phyloP scores from a whole-genome alignment of 2,113 vertebrate genomes.

The Bombycilla garrulus region DNA sequence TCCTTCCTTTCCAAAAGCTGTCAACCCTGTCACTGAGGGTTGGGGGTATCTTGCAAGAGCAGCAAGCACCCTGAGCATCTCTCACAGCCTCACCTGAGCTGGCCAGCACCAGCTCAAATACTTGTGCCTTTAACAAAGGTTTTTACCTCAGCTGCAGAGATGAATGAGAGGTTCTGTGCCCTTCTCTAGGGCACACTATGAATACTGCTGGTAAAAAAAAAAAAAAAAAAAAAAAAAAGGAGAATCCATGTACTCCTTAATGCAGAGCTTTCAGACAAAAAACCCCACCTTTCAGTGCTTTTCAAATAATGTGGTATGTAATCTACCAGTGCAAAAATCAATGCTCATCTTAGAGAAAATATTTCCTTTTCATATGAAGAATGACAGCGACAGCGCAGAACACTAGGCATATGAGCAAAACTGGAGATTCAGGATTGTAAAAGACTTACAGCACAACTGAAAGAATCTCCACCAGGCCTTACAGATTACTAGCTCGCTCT shows the following conservation, averaged over 20 bases:
- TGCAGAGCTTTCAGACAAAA: neutral
- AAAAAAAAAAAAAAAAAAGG: neutral
- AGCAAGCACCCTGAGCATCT: neutral
- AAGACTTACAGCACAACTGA: neutral
- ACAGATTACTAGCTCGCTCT: neutral
- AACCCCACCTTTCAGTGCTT: neutral
- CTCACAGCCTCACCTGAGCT: neutral
- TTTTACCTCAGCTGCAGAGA: neutral
- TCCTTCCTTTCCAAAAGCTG: neutral
- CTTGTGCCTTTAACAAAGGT: neutral
- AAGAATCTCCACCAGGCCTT: neutral
- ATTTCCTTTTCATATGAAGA: neutral
- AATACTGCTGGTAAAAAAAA: neutral
- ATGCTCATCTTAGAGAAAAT: neutral
- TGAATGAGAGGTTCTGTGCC: neutral
- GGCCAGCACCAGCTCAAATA: neutral
- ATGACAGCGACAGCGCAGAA: neutral
- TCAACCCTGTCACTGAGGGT: neutral
- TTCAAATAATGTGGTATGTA: neutral
- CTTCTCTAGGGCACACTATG: neutral
- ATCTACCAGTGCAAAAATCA: neutral
- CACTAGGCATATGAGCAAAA: neutral
- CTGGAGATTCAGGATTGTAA: neutral
- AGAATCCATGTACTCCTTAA: neutral
- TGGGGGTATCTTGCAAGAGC: neutral